phyloP scores from a whole-genome alignment of 2,797 vertebrate species.

The Macropus fuliginosus region DNA sequence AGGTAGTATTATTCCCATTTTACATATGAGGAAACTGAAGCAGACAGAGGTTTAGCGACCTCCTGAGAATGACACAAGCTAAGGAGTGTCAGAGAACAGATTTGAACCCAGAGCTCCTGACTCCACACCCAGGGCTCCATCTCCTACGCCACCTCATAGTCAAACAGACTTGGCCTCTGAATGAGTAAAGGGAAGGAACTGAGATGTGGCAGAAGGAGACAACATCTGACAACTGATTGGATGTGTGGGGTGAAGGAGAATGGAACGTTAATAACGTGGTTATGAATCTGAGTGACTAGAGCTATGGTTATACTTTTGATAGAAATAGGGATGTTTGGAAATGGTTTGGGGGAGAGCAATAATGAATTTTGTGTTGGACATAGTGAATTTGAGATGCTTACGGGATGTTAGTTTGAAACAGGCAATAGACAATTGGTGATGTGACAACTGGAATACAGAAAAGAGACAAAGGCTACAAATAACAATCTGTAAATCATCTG shows the following conservation, averaged over 20 bases:
- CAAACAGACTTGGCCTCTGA: neutral
- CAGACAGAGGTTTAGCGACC: neutral
- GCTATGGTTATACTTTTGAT: neutral
- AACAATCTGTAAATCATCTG: neutral
- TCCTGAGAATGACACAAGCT: neutral
- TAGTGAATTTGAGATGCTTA: neutral
- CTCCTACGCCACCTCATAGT: neutral
- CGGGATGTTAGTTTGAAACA: neutral
- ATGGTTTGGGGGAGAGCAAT: neutral
- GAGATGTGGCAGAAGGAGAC: neutral
- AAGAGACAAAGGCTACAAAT: neutral
- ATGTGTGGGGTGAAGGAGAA: neutral
- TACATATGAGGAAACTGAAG: neutral
- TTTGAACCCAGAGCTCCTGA: neutral
- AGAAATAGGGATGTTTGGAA: neutral
- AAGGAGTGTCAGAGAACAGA: neutral
- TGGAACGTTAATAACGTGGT: neutral
- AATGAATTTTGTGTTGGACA: neutral
- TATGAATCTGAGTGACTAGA: neutral
- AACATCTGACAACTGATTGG: neutral
- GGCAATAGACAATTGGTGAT: neutral
- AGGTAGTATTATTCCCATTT: neutral
- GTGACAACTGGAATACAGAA: neutral
- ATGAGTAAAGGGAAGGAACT: neutral
- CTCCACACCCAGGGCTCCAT: neutral